Base-by-base conservation (phyloP, 2,888 invertebrate genomes). In the Aleiodes leptofemur region DNA sequence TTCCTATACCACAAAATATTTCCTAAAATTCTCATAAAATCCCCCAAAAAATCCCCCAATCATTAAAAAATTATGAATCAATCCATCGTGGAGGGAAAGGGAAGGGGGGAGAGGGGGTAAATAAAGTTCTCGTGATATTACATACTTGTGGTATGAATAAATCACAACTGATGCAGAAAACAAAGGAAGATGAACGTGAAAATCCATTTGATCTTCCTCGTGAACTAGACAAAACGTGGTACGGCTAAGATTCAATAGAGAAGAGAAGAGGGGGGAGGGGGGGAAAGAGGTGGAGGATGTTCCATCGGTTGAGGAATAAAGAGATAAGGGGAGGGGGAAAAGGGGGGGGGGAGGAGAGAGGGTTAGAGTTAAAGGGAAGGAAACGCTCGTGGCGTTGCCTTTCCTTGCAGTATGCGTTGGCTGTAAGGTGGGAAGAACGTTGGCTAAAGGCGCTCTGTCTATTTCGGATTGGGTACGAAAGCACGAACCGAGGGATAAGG, bases 401-500 rank as follows among this genome's bases (percentile, higher is more conserved):
- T 23, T 23, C 23, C 23, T 23, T 23, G 31, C 57, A 50, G 57
- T 74, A 57, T 71, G 74, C 78, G 76, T 75, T 64, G 71, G 72
- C 70, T 74, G 73, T 76, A 70, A 23, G 76, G 76, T 76, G 73
- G 74, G 79, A 73, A 57, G 34, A 50, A 57, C 57, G 69, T 56
- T 23, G 71, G 71, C 68, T 57, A 71, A 69, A 72, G 76, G 69
- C 70, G 59, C 66, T 64, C 48, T 72, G 72, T 69, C 69, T 50
- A 51, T 72, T 56, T 34, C 43, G 72, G 55, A 71, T 73, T 69
- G 51, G 66, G 73, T 74, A 79, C 59, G 69, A 66, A 68, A 50
- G 72, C 76, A 75, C 59, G 34, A 69, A 69, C 76, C 74, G 68
- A 68, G 38, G 77, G 69, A 71, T 53, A 55, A 43, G 5, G 69